Evolutionary conservation across 2,888 invertebrate genomes (phyloP), one percentile per base, ranked within the genome.

Genomic region (Campoplex nolae): DNA sequence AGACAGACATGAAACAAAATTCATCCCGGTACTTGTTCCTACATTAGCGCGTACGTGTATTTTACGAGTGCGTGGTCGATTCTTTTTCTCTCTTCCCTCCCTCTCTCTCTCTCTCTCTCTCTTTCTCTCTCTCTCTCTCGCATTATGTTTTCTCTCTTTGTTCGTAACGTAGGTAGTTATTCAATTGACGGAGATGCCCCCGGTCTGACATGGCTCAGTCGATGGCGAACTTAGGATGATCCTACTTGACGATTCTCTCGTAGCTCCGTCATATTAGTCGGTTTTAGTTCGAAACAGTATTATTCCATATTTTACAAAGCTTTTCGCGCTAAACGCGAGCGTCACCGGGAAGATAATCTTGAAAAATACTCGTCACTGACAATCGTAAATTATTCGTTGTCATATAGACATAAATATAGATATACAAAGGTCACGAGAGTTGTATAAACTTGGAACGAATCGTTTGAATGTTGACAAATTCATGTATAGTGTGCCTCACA

Each of bases 201-300:
- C 81, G 62, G 92, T 91, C 92, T 93, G 93, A 93, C 92, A 93
- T 93, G 93, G 93, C 93, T 93, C 93, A 93, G 93, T 93, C 93
- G 91, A 90, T 90, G 92, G 90, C 92, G 91, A 92, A 91, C 93
- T 92, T 89, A 91, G 92, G 91, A 92, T 91, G 92, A 92, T 93
- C 91, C 89, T 89, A 89, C 90, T 91, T 89, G 89, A 88, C 82
- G 42, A 76, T 77, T 80, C 54, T 81, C 82, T 83, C 67, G 70
- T 68, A 81, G 75, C 75, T 68, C 79, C 80, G 84, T 76, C 83
- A 76, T 23, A 81, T 45, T 42, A 62, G 62, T 71, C 28, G 58
- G 11, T 56, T 58, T 48, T 75, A 45, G 8, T 56, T 23, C 74
- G 51, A 28, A 4, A 71, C 51, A 23, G 65, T 71, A 65, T 32